Base-by-base conservation (phyloP, 2,113 vertebrate species). In the Nyctibius bracteatus region DNA sequence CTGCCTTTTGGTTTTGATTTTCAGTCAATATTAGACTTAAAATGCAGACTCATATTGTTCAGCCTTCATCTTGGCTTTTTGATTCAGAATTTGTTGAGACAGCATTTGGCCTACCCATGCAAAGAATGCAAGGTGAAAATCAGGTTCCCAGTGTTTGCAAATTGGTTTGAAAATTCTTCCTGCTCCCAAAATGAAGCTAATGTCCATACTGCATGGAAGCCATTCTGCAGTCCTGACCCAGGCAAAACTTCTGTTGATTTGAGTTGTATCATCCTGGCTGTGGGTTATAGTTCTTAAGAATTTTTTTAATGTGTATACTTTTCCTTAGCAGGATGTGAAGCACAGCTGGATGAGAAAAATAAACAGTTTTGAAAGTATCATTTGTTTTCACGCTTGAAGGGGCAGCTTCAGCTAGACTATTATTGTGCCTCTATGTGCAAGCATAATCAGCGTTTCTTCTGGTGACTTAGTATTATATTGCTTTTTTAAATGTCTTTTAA, bases 361-460 rank as follows among this genome's bases (percentile, higher is more conserved):
- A 80, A 79, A 58, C 84, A 14, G 23, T 82, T 96, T 83, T 93
- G 77, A 94, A 88, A 93, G 75, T 83, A 83, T 77, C 57, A 82
- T 94, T 90, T 86, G 49, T 92, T 86, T 96, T 96, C 88, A 93
- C 0, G 10, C 92, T 96, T 96, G 85, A 96, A 92, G 88, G 68
- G 49, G 12, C 67, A 93, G 67, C 67, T 83, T 86, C 84, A 90
- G 70, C 73, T 83, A 30, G 21, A 83, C 51, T 82, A 59, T 86
- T 88, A 80, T 81, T 85, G 33, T 80, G 67, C 33, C 51, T 90
- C 30, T 90, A 66, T 70, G n/a, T 74, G 90, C 71, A 90, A 95
- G 79, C 13, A 41, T 81, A 92, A 92, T 74, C 95, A 94, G 86
- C 19, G 0, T 66, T 93, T 93, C 92, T 96, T 90, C 92, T 92